These are phyloP conservation scores for Eulemur rubriventer DNA, from an alignment of 2,797 vertebrate species.

Conservation along the genomic window DNA sequence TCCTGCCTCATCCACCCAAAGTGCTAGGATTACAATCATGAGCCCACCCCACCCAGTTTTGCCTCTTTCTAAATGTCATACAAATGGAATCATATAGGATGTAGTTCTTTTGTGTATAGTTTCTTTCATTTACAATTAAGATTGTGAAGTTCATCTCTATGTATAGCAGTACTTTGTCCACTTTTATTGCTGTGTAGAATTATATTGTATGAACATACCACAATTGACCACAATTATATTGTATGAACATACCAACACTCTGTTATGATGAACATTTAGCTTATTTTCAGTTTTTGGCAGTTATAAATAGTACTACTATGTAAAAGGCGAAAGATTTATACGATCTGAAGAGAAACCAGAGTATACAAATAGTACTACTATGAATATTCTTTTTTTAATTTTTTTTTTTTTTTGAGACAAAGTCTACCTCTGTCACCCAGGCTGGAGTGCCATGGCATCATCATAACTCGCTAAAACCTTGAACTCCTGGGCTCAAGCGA, in stretches of 20 bases:
- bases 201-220: not conserved
- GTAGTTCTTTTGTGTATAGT: not conserved
- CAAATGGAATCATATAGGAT: not conserved
- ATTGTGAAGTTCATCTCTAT: slow-evolving; percentile 9
- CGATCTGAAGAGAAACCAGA: too few species aligned
- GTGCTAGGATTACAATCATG: too few species aligned
- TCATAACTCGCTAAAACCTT: not conserved
- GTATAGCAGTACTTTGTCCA: not conserved
- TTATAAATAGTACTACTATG: not conserved
- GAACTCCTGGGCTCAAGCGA: not conserved
- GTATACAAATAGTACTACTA: not conserved
- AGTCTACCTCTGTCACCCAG: too few species aligned
- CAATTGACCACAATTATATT: not conserved
- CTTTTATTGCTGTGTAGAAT: not conserved
- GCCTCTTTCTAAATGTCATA: not conserved
- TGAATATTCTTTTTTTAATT: not conserved
- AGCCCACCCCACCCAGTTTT: not conserved
- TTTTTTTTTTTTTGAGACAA: too few species aligned
- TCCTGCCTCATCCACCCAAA: too few species aligned
- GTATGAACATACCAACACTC: too few species aligned
- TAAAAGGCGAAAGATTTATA: not conserved
- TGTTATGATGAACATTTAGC: not conserved
- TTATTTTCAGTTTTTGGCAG: slow-evolving; percentile 2
- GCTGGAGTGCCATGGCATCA: not conserved
- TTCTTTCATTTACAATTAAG: slow-evolving; percentile 11